Base-by-base conservation (phyloP, 2,797 vertebrate species). In the Muraenolepis orangiensis region DNA sequence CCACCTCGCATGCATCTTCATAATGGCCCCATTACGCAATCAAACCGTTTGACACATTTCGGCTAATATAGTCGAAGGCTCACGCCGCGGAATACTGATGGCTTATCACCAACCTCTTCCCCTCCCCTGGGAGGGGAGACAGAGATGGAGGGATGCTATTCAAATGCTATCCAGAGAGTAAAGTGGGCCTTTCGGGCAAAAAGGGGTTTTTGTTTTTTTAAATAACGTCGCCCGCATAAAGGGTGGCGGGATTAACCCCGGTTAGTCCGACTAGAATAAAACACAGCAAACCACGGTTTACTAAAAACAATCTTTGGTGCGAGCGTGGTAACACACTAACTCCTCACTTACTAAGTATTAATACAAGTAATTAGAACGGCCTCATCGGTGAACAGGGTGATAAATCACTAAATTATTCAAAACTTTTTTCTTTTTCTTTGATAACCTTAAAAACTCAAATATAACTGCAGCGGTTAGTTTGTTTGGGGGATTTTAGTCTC, bases 91-190 rank as follows among this genome's bases (percentile, higher is more conserved):
- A 71, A 72, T 46, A 72, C 77, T 82, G 66, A 0, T 38, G 16
- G 72, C 71, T 76, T 76, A 18, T 46, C 82, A 72, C 77, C 78
- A n/a, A n/a, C n/a, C n/a, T n/a, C n/a, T n/a, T 89, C 81, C 86
- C 75, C 88, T 79, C 87, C 75, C 84, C 31, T 23, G 67, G 23
- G 77, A 85, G 85, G 85, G 87, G 83, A 75, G 83, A 80, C 78
- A 75, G 84, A 67, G 68, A 68, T 30, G 89, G 81, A 87, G 80
- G 88, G 85, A 87, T 83, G 78, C 76, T 82, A 85, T n/a, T 87
- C 84, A 80, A 66, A 78, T 75, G 83, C 82, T 87, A 89, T 46
- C 91, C 88, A 90, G 76, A 82, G 78, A 83, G 83, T 84, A 83
- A 88, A 84, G 85, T 70, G 76, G 84, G 81, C 75, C 83, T 84